A percentile compares a stretch with the other conserved stretches of the same genome.
These are phyloP conservation scores for Noctua janthe DNA, from an alignment of 2,888 invertebrate genomes.

Conservation along the genomic window DNA sequence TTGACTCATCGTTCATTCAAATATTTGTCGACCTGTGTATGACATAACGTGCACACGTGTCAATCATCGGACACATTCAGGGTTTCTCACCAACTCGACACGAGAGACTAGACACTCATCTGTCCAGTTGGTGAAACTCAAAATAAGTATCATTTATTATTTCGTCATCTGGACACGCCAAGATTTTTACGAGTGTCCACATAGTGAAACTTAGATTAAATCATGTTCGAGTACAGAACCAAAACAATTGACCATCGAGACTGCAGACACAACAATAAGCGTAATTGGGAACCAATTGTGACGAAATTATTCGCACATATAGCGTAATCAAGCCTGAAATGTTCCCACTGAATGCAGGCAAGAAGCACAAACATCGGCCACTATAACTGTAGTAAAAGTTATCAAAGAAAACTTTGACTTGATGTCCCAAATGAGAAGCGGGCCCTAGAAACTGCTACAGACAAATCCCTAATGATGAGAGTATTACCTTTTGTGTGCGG, in stretches of 20 bases:
- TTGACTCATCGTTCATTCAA: not conserved
- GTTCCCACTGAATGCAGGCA: not conserved
- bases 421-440: not conserved
- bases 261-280: not conserved
- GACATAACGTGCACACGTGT: not conserved
- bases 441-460: not conserved
- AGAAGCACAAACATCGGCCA: not conserved
- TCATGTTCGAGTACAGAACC: not conserved
- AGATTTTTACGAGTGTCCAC: too few relatives aligned
- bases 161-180: too few relatives aligned
- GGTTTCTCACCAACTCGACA: too few relatives aligned
- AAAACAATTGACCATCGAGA: not conserved
- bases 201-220: too few relatives aligned
- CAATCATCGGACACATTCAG: not conserved
- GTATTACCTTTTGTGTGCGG: conserved; percentile 81
- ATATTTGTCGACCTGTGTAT: conserved; percentile 12
- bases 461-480: not conserved
- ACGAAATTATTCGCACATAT: not conserved
- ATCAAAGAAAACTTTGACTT: not conserved
- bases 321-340: not conserved
- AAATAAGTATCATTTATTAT: too few relatives aligned
- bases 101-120: too few relatives aligned
- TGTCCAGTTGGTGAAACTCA: too few relatives aligned
- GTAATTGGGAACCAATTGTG: not conserved
- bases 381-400: not conserved